phyloP scores from a whole-genome alignment of 2,797 vertebrate species.

The Sebastes jordani region DNA sequence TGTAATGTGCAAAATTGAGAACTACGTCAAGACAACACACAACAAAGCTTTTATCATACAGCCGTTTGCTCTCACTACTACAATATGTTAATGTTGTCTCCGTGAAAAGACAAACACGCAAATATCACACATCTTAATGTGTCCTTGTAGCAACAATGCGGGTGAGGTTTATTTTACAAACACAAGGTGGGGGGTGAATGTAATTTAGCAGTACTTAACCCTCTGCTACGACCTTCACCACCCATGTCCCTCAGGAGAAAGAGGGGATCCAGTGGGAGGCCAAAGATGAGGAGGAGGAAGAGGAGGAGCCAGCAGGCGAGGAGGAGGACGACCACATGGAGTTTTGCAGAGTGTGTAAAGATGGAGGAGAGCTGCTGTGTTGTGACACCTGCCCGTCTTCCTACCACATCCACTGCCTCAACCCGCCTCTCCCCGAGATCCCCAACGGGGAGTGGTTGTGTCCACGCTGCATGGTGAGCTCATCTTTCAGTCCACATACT shows the following conservation, averaged over 20 bases:
- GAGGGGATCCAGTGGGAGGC: conserved; percentile 99
- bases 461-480: conserved; percentile 96
- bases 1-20: neutral
- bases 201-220: neutral
- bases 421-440: conserved; percentile 96
- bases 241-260: conserved; percentile 87
- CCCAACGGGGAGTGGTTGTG: conserved; percentile 99
- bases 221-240: neutral
- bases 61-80: neutral
- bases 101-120: neutral
- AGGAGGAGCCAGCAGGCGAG: conserved; percentile 91
- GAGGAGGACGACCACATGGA: conserved; percentile 99
- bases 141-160: neutral
- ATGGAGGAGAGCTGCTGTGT: conserved; percentile 96
- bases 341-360: conserved; percentile 98
- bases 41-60: neutral
- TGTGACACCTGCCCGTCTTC: conserved; percentile 98
- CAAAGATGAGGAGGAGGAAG: conserved; percentile 95
- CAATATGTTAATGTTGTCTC: neutral
- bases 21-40: neutral
- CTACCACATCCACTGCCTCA: conserved; percentile 99
- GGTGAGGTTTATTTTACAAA: neutral
- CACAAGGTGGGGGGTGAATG: neutral
- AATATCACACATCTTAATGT: neutral
- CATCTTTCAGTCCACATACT: neutral